These are phyloP conservation scores for Enteromius trimaculatus DNA, from an alignment of 2,797 vertebrate species.

Conservation along the genomic window DNA sequence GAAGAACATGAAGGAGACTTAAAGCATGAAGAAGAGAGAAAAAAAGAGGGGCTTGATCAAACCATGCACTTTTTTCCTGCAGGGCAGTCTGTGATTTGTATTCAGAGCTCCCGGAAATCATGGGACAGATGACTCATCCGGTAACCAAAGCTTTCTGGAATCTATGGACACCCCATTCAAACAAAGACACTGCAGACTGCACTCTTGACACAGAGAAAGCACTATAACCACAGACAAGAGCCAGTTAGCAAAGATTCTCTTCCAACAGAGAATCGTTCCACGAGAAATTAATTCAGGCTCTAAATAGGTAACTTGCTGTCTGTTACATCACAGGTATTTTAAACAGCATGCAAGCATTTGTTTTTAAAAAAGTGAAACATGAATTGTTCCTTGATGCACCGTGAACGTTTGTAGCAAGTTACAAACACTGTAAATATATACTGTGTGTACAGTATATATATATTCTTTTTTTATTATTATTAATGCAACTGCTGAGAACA, in stretches of 20 bases:
- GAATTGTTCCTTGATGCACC: neutral
- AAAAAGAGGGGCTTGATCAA: slow-evolving; percentile 51
- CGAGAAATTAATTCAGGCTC: neutral
- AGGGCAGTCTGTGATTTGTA: slow-evolving; percentile 40
- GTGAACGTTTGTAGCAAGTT: neutral
- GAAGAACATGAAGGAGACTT: neutral
- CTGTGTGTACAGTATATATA: no score
- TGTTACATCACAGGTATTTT: neutral
- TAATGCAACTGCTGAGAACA: neutral
- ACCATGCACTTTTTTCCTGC: slow-evolving; percentile 55
- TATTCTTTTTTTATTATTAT: no score
- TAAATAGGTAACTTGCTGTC: neutral
- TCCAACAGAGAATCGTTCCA: neutral
- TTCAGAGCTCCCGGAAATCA: slow-evolving; percentile 46
- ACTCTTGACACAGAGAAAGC: slow-evolving; percentile 14
- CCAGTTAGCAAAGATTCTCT: neutral
- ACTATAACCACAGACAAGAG: neutral
- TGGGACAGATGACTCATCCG: slow-evolving; percentile 38
- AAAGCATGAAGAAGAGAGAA: slow-evolving; percentile 6
- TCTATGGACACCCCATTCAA: slow-evolving; percentile 37
- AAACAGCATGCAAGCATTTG: neutral
- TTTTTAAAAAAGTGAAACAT: neutral
- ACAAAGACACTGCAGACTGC: slow-evolving; percentile 27
- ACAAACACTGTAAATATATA: neutral
- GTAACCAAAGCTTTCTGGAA: slow-evolving; percentile 36